Conservation (phyloP, 2,113 vertebrate species). For the Clarias batrachus region DNA sequence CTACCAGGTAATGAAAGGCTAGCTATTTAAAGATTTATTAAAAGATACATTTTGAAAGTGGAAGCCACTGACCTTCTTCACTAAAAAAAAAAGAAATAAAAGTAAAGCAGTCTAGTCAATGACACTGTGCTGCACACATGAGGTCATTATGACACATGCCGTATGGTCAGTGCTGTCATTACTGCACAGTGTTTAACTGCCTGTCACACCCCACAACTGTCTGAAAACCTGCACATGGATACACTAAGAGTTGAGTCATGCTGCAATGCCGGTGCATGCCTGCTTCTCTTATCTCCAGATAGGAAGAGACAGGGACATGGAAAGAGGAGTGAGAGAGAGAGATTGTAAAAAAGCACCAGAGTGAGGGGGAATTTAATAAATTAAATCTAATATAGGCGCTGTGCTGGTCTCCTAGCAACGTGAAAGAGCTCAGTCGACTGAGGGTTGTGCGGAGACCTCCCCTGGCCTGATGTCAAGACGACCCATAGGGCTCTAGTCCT, state of each 20-base stretch:
- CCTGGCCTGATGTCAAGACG: slow-evolving; percentile 53
- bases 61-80: background rate
- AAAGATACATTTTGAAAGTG: background rate
- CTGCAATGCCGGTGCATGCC: slow-evolving; percentile 53
- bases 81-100: background rate
- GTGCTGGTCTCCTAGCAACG: slow-evolving; percentile 76
- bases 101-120: slow-evolving; percentile 2
- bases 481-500: slow-evolving; percentile 47
- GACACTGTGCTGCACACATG: slow-evolving; percentile 5
- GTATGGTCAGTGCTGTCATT: slow-evolving; percentile 25
- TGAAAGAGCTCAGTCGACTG: slow-evolving; percentile 65
- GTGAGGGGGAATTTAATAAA: slow-evolving; percentile 72
- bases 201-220: slow-evolving; percentile 6
- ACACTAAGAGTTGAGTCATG: slow-evolving; percentile 56
- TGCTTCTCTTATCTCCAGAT: slow-evolving; percentile 54
- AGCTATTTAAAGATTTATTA: background rate
- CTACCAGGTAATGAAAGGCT: background rate
- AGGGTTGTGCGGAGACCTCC: slow-evolving; percentile 65
- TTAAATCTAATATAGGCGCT: slow-evolving; percentile 71
- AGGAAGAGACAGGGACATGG: slow-evolving; percentile 47
- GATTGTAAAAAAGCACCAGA: slow-evolving; percentile 56
- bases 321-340: slow-evolving; percentile 26
- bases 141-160: slow-evolving; percentile 20
- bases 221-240: slow-evolving; percentile 29
- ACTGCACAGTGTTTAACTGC: background rate